phyloP scores from a whole-genome alignment of 30 jellyfish, hydroid and myxozoan genomes.

The Pseudorhiza aurosa region DNA sequence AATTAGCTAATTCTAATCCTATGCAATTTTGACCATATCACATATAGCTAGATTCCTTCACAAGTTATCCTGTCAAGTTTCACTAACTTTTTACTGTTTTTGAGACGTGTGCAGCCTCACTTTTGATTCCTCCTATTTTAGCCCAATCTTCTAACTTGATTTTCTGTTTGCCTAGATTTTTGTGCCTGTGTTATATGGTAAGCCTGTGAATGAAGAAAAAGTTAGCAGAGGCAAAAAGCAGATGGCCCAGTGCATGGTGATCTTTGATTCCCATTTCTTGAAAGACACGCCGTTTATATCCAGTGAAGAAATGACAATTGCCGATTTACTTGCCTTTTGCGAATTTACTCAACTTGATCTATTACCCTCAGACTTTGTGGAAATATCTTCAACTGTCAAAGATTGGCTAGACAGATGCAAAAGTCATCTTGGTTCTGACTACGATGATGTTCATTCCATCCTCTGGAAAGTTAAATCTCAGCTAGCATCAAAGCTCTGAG shows the following conservation, averaged over 20 bases:
- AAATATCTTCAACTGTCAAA: slow-evolving; percentile 40
- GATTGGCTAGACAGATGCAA: slow-evolving; percentile 75
- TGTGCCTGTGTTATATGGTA: slow-evolving; percentile 69
- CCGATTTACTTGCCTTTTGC: slow-evolving; percentile 83
- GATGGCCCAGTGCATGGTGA: slow-evolving; percentile 1
- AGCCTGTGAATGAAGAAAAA: slow-evolving; percentile 66
- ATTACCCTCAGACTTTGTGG: slow-evolving; percentile 20
- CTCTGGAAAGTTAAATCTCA: slow-evolving; percentile 34
- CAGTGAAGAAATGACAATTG: slow-evolving; percentile 81
- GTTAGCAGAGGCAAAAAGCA: slow-evolving; percentile 22
- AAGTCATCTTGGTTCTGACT: slow-evolving; percentile 66
- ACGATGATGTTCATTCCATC: slow-evolving; percentile 72
- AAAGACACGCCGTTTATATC: slow-evolving; percentile 67
- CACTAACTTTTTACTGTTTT: no score
- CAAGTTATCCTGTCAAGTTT: no score
- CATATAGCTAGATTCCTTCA: no score
- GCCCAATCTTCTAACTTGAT: no score
- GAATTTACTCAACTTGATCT: slow-evolving; percentile 86
- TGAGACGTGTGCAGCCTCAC: no score
- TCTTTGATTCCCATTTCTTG: slow-evolving; percentile 65
- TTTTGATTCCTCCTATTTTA: no score
- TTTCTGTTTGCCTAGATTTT: no score
- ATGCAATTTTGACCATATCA: no score
- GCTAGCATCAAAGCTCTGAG: slow-evolving; percentile 4
- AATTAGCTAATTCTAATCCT: no score